phyloP scores from a whole-genome alignment of 2,888 invertebrate genomes.

The Ophioninae sp. region DNA sequence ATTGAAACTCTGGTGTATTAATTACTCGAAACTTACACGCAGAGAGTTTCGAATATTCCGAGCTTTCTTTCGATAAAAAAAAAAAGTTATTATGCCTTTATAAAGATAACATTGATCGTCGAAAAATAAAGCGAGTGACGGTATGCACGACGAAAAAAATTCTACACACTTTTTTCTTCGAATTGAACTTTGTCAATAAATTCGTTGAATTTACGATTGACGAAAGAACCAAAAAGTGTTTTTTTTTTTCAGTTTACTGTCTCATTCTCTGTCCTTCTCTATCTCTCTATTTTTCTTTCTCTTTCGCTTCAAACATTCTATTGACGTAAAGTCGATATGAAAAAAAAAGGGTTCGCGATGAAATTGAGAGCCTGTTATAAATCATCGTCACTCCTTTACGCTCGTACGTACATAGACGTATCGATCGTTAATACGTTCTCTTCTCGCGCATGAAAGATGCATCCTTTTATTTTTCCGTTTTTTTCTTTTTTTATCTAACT shows the following conservation, averaged over 20 bases:
- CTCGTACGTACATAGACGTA: slow-evolving; percentile 44
- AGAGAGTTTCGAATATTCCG: too few relatives aligned
- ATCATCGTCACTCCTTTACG: slow-evolving; percentile 43
- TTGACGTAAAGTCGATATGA: slow-evolving; percentile 19
- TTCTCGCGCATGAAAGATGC: slow-evolving; percentile 21
- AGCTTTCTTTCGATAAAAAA: too few relatives aligned
- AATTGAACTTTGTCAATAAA: slow-evolving; percentile 25
- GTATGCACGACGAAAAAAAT: slow-evolving; percentile 5
- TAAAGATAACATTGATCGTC: too few relatives aligned
- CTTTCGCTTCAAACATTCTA: slow-evolving; percentile 6
- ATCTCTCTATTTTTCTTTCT: neutral
- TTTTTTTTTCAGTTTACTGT: neutral
- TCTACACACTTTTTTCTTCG: slow-evolving; percentile 1
- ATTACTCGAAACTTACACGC: too few relatives aligned
- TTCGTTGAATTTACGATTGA: slow-evolving; percentile 24
- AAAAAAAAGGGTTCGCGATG: slow-evolving; percentile 51
- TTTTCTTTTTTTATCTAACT: slow-evolving; percentile 37
- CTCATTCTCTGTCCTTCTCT: neutral
- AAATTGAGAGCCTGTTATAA: slow-evolving; percentile 58
- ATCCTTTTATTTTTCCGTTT: slow-evolving; percentile 4
- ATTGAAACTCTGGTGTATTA: too few relatives aligned
- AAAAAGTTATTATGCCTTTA: too few relatives aligned
- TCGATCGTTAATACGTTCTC: slow-evolving; percentile 54
- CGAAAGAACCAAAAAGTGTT: neutral
- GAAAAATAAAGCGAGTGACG: neutral